Evolutionary conservation across 2,888 invertebrate genomes (phyloP), one percentile per base, ranked within the genome.

Genomic region (Clepsis dumicolana): DNA sequence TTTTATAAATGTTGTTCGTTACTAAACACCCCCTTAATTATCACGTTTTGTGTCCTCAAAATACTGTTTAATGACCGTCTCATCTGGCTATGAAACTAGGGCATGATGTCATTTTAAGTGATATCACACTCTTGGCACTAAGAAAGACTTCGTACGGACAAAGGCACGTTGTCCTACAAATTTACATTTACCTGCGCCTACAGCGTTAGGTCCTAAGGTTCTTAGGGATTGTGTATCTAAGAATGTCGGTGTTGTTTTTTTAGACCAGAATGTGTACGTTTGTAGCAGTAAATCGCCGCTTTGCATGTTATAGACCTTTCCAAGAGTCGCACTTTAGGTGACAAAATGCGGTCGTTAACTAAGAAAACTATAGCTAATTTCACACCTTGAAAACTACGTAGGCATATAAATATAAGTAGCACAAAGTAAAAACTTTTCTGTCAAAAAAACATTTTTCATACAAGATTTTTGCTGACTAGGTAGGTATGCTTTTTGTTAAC

Each of bases 31-130:
- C 21, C 12, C 4, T 21, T 48, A 10, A 21, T 3, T 3, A 48
- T 12, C 10, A 4, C 21, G 3, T 21, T 48, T 18, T 48, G 21
- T 48, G 21, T 48, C 10, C 2, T n/a, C 27, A 54, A 27, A n/a
- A 16, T 16, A n/a, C 18, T 18, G 54, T 21, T 61, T 48, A 56
- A 32, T 62, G 54, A 25, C 50, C 48, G 18, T 4, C 32, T 29
- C 53, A 29, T 35, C 35, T 56, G 29, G 27, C 29, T 16, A 35
- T 41, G 48, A 56, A 66, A 67, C 54, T 67, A 12, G 67, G 67
- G 18, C 62, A 67, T 67, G 67, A 56, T 62, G 67, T 57, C 67
- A 67, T 62, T 48, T 50, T 38, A 63, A 52, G 57, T 57, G 67
- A 63, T 56, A 63, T 63, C 63, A 62, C 62, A 63, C 38, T n/a